phyloP scores from a whole-genome alignment of 2,797 vertebrate genomes.

The Arvicola amphibius region DNA sequence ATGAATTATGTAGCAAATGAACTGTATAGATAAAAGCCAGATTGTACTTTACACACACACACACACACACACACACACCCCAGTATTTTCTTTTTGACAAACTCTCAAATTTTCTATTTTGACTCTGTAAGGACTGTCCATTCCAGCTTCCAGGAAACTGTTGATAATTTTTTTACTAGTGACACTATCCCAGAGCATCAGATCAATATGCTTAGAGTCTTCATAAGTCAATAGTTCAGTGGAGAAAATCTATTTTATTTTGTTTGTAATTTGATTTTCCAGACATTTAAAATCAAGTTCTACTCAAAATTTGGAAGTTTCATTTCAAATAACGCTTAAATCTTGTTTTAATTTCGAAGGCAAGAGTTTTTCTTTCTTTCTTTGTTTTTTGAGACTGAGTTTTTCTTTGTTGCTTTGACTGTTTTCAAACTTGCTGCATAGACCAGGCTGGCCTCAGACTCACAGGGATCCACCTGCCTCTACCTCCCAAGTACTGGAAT shows the following conservation, averaged over 20 bases:
- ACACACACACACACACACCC: background rate
- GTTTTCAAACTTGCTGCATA: background rate
- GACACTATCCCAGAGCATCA: background rate
- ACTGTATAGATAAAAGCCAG: constrained; percentile 40
- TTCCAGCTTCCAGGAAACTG: background rate
- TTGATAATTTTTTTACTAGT: background rate
- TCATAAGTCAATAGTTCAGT: background rate
- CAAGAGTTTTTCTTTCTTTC: background rate
- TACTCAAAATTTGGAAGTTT: constrained; percentile 32
- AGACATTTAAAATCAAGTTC: constrained; percentile 33
- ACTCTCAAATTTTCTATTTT: constrained; percentile 26
- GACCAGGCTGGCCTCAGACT: background rate
- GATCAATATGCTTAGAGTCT: background rate
- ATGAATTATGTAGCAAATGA: constrained; percentile 25
- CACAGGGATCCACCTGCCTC: background rate
- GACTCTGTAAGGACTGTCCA: background rate
- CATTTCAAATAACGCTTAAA: constrained; percentile 39
- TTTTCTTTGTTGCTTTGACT: background rate
- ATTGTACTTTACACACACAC: background rate
- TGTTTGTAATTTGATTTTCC: constrained; percentile 13
- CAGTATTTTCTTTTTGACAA: background rate
- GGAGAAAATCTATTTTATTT: background rate
- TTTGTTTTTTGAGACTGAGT: background rate
- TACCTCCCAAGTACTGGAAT: background rate
- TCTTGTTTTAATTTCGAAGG: constrained; percentile 31